Conservation (phyloP, 2,113 vertebrate species). For the Zosterops japonicus region DNA sequence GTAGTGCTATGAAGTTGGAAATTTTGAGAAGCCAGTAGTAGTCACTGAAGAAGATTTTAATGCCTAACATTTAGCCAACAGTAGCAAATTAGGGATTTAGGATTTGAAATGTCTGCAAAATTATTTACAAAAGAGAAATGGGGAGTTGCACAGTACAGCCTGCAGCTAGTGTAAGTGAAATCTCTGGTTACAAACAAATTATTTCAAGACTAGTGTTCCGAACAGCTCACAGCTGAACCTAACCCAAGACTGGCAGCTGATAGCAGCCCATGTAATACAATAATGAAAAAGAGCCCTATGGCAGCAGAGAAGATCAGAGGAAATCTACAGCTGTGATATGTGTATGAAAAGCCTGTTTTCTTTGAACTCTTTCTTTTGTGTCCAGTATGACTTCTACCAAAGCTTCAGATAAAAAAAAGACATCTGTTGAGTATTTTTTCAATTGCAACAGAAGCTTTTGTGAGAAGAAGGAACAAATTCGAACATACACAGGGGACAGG, state of each 20-base stretch:
- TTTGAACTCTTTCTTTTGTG: neutral
- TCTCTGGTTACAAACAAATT: neutral
- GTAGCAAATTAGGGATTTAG: neutral
- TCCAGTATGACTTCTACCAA: neutral
- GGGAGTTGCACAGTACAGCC: neutral
- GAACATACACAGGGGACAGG: neutral
- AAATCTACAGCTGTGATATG: neutral
- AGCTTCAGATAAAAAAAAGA: neutral
- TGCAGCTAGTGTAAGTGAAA: constrained; percentile 29
- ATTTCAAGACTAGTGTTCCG: constrained; percentile 15
- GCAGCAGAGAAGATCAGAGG: neutral
- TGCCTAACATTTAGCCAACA: neutral
- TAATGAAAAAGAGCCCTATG: neutral
- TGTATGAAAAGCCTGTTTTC: neutral
- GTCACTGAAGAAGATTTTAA: neutral
- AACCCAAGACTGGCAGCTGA: neutral
- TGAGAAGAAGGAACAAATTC: neutral
- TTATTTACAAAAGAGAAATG: constrained; percentile 35
- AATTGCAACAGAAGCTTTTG: neutral
- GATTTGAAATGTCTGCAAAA: neutral
- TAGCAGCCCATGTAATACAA: neutral
- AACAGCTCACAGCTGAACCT: neutral
- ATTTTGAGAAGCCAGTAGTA: neutral
- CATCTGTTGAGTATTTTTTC: neutral
- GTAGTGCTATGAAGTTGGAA: neutral